Base-by-base conservation (phyloP, 2,113 vertebrate genomes). In the Anolis carolinensis region DNA sequence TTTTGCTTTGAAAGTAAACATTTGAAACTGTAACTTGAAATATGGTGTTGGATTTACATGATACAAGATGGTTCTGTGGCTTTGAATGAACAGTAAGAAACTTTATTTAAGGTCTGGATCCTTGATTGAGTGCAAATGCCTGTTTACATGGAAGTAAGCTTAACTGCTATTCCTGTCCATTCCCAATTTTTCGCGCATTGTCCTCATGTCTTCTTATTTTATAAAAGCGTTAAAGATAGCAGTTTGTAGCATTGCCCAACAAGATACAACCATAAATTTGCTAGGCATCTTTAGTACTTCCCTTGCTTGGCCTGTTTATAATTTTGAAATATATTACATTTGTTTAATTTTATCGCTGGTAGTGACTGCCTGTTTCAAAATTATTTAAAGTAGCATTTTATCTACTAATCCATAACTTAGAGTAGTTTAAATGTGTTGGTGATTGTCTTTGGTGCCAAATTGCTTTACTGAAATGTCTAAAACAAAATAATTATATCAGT, bases 391-490 rank as follows among this genome's bases (percentile, higher is more conserved):
- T 5, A 83, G 27, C 48, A 50, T 27, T 63, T 82, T 78, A 1
- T 74, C 48, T 85, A 80, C 25, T n/a, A 77, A 81, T 85, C n/a
- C 0, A 4, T 67, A 81, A 74, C 7, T 71, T 36, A 77, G 79
- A 68, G 1, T 86, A 68, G 72, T 13, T 39, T 50, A 75, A 85
- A 87, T 91, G 75, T 27, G 55, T 18, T 87, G 11, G 20, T 10
- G 73, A 11, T 75, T 27, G 1, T 81, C 65, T n/a, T 87, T 84
- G 84, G 23, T 48, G 70, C 77, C 55, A 62, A 25, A 62, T 75
- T 59, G 81, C 87, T 89, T 89, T 89, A 75, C 20, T 86, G 81
- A 52, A 89, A 90, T 1, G 25, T 11, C 63, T 91, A 81, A 74
- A 20, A 48, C 18, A 84, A 65, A 76, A 72, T 71, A 52, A n/a